Percentiles rank a stretch among this genome's conserved stretches.
These are phyloP conservation scores for Pangasianodon hypophthalmus DNA, from an alignment of 2,113 vertebrate genomes.

Conservation along the genomic window DNA sequence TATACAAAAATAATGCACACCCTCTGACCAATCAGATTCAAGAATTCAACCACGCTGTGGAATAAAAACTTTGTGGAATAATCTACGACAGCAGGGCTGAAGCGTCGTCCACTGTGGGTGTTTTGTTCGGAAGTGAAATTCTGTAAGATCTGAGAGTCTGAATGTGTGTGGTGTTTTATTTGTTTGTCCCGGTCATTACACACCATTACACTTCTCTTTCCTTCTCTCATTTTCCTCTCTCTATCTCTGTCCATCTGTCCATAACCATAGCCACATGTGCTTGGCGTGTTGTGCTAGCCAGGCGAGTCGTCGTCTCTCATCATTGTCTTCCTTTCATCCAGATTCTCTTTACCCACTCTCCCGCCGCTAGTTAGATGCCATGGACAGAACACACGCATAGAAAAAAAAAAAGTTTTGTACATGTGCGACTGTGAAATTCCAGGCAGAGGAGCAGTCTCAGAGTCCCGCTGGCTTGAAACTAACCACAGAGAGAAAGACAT, in stretches of 20 bases:
- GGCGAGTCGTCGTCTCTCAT: slow-evolving; percentile 7
- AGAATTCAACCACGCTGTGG: not conserved
- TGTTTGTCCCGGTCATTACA: not conserved
- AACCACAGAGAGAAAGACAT: slow-evolving; percentile 72
- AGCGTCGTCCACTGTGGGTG: not conserved
- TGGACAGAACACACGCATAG: not conserved
- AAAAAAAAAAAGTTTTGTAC: slow-evolving; percentile 62
- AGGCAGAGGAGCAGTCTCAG: slow-evolving; percentile 72
- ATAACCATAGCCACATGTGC: slow-evolving; percentile 74
- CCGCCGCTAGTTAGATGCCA: slow-evolving; percentile 38
- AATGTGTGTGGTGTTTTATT: not conserved
- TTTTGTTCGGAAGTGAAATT: not conserved
- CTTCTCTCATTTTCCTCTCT: slow-evolving; percentile 2
- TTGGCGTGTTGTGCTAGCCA: not conserved
- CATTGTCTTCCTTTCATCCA: slow-evolving; percentile 61
- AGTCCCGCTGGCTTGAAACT: slow-evolving; percentile 74
- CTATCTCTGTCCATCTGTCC: slow-evolving; percentile 31
- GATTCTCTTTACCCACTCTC: slow-evolving; percentile 22
- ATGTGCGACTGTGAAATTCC: slow-evolving; percentile 74
- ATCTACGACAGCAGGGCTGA: not conserved
- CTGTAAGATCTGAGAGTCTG: not conserved
- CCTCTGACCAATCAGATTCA: not conserved
- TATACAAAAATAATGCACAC: not conserved
- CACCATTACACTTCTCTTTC: slow-evolving; percentile 11
- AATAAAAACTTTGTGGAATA: not conserved